These are phyloP conservation scores for Trachymyrmex septentrionalis DNA, from an alignment of 1,140 invertebrate genomes.

Conservation along the genomic window DNA sequence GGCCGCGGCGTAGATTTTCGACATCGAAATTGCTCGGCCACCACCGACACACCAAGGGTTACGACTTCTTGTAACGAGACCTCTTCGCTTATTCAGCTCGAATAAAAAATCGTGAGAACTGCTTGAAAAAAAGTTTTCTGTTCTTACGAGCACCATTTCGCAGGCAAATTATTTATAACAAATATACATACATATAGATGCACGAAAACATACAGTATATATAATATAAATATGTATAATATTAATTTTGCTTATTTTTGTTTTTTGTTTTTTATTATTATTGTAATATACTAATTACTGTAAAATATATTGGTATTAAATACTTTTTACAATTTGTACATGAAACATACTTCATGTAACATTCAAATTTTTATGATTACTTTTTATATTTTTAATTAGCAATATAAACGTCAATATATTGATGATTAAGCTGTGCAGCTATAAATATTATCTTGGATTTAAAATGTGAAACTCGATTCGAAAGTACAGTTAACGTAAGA, in stretches of 20 bases:
- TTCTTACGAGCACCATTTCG: neutral
- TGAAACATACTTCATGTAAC: neutral
- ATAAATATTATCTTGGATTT: neutral
- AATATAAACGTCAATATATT: neutral
- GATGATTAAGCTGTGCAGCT: neutral
- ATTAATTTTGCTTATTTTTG: neutral
- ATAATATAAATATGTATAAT: neutral
- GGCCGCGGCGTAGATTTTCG: constrained; percentile 56
- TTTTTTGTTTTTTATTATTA: too few relatives aligned
- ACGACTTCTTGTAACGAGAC: constrained; percentile 63
- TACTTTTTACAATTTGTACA: neutral
- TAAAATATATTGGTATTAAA: neutral
- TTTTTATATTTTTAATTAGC: neutral
- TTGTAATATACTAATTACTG: too few relatives aligned
- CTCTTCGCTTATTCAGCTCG: constrained; percentile 31
- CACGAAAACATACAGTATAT: neutral
- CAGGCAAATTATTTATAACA: constrained; percentile 3
- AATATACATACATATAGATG: neutral
- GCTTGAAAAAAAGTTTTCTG: constrained; percentile 1
- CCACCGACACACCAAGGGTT: constrained; percentile 44
- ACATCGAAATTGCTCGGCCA: constrained; percentile 66
- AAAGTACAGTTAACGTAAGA: constrained; percentile 13
- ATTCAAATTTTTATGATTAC: neutral
- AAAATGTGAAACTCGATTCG: neutral
- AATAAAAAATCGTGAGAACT: constrained; percentile 46